These are phyloP conservation scores for Macaria notata DNA, from an alignment of 2,888 invertebrate species.

Conservation along the genomic window DNA sequence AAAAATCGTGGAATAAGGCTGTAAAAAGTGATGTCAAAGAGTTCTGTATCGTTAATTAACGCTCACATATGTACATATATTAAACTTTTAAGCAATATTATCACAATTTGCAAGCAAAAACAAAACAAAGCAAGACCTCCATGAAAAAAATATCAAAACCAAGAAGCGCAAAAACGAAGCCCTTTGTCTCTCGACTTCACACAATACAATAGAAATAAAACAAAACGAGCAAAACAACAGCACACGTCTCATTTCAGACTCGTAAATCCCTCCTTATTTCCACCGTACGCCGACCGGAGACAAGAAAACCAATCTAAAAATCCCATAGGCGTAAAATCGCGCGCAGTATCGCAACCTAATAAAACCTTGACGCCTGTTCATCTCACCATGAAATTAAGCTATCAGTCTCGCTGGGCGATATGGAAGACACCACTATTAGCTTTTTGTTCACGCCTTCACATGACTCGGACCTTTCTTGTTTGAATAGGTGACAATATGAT, in stretches of 20 bases:
- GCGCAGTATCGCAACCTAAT: constrained; percentile 30
- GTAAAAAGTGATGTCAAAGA: too few relatives aligned
- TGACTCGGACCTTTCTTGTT: constrained; percentile 13
- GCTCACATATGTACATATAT: too few relatives aligned
- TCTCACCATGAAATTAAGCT: constrained; percentile 49
- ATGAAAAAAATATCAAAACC: too few relatives aligned
- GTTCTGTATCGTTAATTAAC: too few relatives aligned
- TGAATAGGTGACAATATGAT: constrained; percentile 14
- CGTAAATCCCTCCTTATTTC: constrained; percentile 7
- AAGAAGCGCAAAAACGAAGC: too few relatives aligned
- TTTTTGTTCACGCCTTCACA: constrained; percentile 26
- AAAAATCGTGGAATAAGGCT: too few relatives aligned
- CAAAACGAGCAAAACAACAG: background rate
- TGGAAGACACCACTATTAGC: constrained; percentile 19
- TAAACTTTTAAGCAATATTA: too few relatives aligned
- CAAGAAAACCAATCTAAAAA: constrained; percentile 26
- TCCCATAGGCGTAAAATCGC: constrained; percentile 34
- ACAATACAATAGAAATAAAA: constrained; percentile 1
- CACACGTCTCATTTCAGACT: constrained; percentile 11
- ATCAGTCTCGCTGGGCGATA: constrained; percentile 28
- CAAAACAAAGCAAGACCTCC: too few relatives aligned
- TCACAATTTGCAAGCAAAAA: too few relatives aligned
- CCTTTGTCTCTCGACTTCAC: background rate
- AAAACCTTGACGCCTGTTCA: constrained; percentile 35
- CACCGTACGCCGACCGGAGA: constrained; percentile 9